These are phyloP conservation scores for Meiosimyza platycephala DNA, from an alignment of 2,888 invertebrate genomes.

Conservation along the genomic window DNA sequence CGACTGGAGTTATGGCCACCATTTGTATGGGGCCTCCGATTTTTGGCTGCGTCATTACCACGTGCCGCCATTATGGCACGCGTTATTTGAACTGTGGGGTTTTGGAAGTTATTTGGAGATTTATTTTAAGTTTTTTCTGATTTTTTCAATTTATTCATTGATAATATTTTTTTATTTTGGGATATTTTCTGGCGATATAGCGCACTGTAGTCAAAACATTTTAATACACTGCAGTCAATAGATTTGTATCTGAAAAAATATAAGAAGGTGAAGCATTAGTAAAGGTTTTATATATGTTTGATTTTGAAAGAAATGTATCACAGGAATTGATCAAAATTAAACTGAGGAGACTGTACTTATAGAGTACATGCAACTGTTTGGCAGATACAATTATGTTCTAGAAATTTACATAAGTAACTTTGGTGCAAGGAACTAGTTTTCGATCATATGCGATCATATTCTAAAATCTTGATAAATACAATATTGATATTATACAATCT, in stretches of 20 bases:
- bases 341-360: too few relatives aligned
- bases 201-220: not conserved
- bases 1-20: not conserved
- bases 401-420: too few relatives aligned
- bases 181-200: constrained; percentile 4
- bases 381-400: too few relatives aligned
- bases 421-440: too few relatives aligned
- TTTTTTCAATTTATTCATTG: not conserved
- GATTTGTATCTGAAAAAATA: constrained; percentile 30
- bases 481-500: too few relatives aligned
- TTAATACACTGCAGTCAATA: not conserved
- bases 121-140: not conserved
- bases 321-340: too few relatives aligned
- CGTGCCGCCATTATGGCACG: constrained; percentile 62
- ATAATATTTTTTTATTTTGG: not conserved
- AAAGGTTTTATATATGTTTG: not conserved
- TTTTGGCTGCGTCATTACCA: constrained; percentile 48
- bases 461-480: too few relatives aligned
- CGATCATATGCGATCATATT: too few relatives aligned
- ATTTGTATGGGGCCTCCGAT: constrained; percentile 14
- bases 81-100: constrained; percentile 43
- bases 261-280: not conserved
- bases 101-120: not conserved
- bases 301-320: too few relatives aligned
- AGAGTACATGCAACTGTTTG: too few relatives aligned